Evolutionary conservation across 2,888 invertebrate species (phyloP).

Genomic region (Drosophila lutescens): DNA sequence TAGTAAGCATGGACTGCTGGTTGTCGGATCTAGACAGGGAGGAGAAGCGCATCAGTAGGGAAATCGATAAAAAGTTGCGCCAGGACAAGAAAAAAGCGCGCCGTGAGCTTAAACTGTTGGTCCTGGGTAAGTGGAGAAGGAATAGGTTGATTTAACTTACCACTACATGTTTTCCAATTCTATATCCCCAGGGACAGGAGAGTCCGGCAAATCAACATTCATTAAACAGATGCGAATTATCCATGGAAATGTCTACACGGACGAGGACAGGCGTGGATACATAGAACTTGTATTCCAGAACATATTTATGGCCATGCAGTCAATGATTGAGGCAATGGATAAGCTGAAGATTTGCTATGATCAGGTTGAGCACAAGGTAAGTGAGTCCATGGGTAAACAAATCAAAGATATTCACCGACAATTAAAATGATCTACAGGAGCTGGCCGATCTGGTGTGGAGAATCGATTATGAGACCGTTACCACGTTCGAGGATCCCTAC

Average conservation of each 20-base stretch:
- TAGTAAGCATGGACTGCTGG: constrained; percentile 98
- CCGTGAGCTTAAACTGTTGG: constrained; percentile 96
- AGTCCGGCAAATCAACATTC: constrained; percentile 99
- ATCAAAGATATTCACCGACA: not conserved
- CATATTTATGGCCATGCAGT: constrained; percentile 99
- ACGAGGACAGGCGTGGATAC: constrained; percentile 99
- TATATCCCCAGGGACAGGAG: constrained; percentile 88
- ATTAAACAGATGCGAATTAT: constrained; percentile 99
- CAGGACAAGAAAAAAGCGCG: constrained; percentile 99
- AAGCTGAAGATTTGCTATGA: constrained; percentile 98
- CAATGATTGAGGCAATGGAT: constrained; percentile 99
- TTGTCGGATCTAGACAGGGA: constrained; percentile 99
- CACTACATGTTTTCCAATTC: constrained; percentile 1
- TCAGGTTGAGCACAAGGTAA: constrained; percentile 94
- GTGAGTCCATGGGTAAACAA: constrained; percentile 65
- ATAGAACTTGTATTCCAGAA: constrained; percentile 99
- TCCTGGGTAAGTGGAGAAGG: constrained; percentile 92
- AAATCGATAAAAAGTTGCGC: constrained; percentile 99
- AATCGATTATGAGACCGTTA: constrained; percentile 99
- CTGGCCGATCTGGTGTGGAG: constrained; percentile 97
- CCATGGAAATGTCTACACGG: constrained; percentile 99
- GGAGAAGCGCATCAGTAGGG: constrained; percentile 99
- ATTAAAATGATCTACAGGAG: constrained; percentile 87
- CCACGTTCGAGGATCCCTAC: constrained; percentile 98
- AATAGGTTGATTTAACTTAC: not conserved